Conservation (phyloP, 2,797 vertebrate genomes). For the Tamandua tetradactyla region DNA sequence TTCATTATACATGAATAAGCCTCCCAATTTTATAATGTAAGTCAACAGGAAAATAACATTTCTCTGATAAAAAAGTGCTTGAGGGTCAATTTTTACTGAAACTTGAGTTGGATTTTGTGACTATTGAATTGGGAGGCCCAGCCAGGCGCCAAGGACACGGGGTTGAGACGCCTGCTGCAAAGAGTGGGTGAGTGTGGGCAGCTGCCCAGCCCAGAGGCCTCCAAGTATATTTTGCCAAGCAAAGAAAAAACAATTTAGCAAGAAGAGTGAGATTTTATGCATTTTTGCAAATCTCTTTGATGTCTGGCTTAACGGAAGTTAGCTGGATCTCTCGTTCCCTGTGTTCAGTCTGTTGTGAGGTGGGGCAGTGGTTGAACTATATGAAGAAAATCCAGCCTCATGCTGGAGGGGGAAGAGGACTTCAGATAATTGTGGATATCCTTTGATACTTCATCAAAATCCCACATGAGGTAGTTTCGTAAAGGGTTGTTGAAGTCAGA, state of each 20-base stretch:
- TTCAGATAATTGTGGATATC: no score
- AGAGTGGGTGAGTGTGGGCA: no score
- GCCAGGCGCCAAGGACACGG: not conserved
- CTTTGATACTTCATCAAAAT: rapidly evolving
- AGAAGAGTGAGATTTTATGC: not conserved
- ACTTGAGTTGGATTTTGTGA: not conserved
- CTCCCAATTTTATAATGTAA: not conserved
- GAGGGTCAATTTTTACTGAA: not conserved
- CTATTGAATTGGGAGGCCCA: not conserved
- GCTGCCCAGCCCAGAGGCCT: no score
- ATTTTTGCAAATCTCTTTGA: not conserved
- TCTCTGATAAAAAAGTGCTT: not conserved
- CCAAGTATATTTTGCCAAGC: not conserved
- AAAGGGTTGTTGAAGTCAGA: not conserved
- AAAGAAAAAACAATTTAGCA: not conserved
- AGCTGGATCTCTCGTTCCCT: no score
- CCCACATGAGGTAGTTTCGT: not conserved
- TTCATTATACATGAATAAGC: not conserved
- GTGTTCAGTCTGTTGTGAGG: not conserved
- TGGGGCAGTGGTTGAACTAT: not conserved
- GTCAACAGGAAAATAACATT: not conserved
- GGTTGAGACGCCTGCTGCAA: no score
- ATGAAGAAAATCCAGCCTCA: no score
- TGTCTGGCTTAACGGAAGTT: not conserved
- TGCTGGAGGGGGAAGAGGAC: not conserved